Evolutionary conservation across 2,797 vertebrate genomes (phyloP).

Genomic region (Pseudotriccus pelzelni): DNA sequence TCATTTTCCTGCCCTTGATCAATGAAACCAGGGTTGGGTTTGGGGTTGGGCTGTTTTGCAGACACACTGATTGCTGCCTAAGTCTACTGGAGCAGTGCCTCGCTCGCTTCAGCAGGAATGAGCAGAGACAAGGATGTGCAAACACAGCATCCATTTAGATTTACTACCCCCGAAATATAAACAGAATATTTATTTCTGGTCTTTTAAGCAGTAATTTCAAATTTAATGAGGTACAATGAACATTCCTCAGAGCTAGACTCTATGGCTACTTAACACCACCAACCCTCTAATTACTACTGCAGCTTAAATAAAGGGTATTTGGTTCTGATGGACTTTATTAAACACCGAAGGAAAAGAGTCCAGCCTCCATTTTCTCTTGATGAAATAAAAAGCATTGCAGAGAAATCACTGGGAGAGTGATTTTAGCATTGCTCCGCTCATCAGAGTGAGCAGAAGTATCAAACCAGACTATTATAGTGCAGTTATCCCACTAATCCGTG

Average conservation of each 20-base stretch:
- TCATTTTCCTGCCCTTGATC: conserved; percentile 71
- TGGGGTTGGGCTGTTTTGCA: conserved; percentile 53
- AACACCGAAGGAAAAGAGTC: conserved; percentile 38
- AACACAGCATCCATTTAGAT: conserved; percentile 61
- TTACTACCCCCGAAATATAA: conserved; percentile 72
- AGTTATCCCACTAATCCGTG: background rate
- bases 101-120: background rate
- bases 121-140: conserved; percentile 43
- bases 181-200: conserved; percentile 77
- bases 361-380: conserved; percentile 68
- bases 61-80: conserved; percentile 40
- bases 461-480: conserved; percentile 15
- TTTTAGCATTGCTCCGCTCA: conserved; percentile 17
- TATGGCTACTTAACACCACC: conserved; percentile 68
- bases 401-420: conserved; percentile 21
- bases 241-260: conserved; percentile 69
- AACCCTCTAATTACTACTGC: conserved; percentile 71
- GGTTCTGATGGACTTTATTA: conserved; percentile 66
- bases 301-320: conserved; percentile 69
- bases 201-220: conserved; percentile 77
- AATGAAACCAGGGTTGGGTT: conserved; percentile 62
- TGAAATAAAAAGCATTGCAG: conserved; percentile 59
- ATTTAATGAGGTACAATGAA: conserved; percentile 77
- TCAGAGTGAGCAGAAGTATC: conserved; percentile 55
- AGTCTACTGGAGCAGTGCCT: conserved; percentile 36